Evolutionary conservation across 2,113 vertebrate genomes (phyloP).

Genomic region (Passer domesticus): DNA sequence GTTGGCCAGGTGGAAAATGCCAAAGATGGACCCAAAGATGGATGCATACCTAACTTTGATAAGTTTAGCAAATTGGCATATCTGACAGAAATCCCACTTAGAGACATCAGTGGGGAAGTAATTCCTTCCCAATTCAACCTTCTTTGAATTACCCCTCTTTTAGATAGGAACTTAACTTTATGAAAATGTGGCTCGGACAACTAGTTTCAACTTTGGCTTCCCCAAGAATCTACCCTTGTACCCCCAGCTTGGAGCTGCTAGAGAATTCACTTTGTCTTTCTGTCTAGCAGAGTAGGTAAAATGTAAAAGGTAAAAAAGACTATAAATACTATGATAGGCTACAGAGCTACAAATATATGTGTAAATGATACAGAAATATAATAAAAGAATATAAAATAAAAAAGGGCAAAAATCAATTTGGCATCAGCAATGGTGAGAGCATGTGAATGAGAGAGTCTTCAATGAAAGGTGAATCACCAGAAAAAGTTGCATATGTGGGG

Average conservation of each 20-base stretch:
- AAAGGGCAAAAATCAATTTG: background rate
- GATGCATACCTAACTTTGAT: fast-evolving
- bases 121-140: background rate
- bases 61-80: background rate
- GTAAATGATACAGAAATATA: background rate
- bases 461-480: background rate
- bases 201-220: background rate
- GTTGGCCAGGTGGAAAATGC: fast-evolving
- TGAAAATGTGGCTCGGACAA: background rate
- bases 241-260: background rate
- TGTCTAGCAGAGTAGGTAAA: background rate
- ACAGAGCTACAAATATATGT: background rate
- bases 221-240: background rate
- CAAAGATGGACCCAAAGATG: fast-evolving
- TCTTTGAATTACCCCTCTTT: background rate
- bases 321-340: background rate
- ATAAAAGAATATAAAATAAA: background rate
- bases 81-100: background rate
- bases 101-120: background rate
- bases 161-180: background rate
- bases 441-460: background rate
- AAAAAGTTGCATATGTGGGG: background rate
- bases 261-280: background rate
- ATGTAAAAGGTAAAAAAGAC: background rate
- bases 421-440: background rate